These are phyloP conservation scores for Leptinotarsa juncta DNA, from an alignment of 2,888 invertebrate genomes.

Conservation along the genomic window DNA sequence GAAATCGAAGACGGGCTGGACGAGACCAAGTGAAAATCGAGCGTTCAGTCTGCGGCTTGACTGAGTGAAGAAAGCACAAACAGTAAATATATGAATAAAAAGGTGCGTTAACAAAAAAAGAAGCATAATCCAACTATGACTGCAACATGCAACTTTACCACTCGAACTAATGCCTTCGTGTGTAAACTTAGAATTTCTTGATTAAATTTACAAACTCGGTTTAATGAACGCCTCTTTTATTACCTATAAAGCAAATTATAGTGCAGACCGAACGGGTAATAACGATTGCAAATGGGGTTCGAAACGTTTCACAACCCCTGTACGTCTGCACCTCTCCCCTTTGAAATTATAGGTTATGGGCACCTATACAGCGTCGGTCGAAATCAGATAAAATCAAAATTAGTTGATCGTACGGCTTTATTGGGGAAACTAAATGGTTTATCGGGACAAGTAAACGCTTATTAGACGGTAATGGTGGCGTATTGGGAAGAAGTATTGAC, in stretches of 20 bases:
- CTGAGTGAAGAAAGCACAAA: too few species aligned
- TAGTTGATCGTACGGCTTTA: slow-evolving; percentile 30
- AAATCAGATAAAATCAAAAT: slow-evolving; percentile 41
- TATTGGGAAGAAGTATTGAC: background rate
- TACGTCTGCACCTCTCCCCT: slow-evolving; percentile 18
- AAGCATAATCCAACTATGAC: background rate
- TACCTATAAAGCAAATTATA: slow-evolving; percentile 41
- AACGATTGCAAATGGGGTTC: slow-evolving; percentile 39
- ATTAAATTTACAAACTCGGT: slow-evolving; percentile 39
- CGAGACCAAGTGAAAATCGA: too few species aligned
- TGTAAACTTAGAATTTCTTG: slow-evolving; percentile 31
- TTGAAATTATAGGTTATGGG: slow-evolving; percentile 40
- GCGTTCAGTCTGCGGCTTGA: too few species aligned
- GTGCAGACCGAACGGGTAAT: slow-evolving; percentile 35
- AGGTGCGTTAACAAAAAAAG: background rate
- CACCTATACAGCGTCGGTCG: slow-evolving; percentile 24
- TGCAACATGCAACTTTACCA: background rate
- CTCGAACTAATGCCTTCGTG: slow-evolving; percentile 24
- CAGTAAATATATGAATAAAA: too few species aligned
- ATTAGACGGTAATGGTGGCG: slow-evolving; percentile 20
- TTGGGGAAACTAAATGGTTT: slow-evolving; percentile 36
- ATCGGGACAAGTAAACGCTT: slow-evolving; percentile 34
- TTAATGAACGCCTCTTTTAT: slow-evolving; percentile 38
- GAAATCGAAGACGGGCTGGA: too few species aligned
- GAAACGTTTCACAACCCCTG: slow-evolving; percentile 27